Evolutionary conservation across 64 coral and sea anemone species (phyloP).

Genomic region (Actinia equina): DNA sequence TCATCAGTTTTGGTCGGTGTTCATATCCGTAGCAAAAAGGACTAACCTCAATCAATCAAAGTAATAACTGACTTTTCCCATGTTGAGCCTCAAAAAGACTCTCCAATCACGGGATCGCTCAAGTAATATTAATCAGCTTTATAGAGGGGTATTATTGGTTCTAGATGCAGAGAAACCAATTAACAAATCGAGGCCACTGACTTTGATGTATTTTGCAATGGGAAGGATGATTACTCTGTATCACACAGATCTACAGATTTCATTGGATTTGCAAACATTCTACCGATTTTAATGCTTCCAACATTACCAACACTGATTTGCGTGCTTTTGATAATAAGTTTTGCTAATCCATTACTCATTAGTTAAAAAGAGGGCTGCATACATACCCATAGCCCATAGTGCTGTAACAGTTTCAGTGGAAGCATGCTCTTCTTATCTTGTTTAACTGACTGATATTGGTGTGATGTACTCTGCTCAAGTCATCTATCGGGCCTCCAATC

Average conservation of each 20-base stretch:
- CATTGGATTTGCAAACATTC: not conserved
- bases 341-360: not conserved
- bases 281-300: not conserved
- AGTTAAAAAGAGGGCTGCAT: not conserved
- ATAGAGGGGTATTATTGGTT: not conserved
- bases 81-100: not conserved
- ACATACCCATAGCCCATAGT: constrained; percentile 9
- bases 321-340: not conserved
- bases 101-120: not conserved
- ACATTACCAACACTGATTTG: not conserved
- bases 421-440: not conserved
- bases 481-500: not conserved
- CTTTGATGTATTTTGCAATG: not conserved
- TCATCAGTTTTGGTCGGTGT: not conserved
- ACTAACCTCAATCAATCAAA: not conserved
- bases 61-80: not conserved
- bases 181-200: not conserved
- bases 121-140: not conserved
- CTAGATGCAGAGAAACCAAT: not conserved
- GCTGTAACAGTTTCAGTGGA: constrained; percentile 18
- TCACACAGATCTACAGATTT: not conserved
- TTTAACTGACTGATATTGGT: not conserved
- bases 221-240: not conserved
- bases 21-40: not conserved
- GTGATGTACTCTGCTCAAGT: not conserved